Base-by-base conservation (phyloP, 1,140 invertebrate species). In the Drosophila micromelanica region DNA sequence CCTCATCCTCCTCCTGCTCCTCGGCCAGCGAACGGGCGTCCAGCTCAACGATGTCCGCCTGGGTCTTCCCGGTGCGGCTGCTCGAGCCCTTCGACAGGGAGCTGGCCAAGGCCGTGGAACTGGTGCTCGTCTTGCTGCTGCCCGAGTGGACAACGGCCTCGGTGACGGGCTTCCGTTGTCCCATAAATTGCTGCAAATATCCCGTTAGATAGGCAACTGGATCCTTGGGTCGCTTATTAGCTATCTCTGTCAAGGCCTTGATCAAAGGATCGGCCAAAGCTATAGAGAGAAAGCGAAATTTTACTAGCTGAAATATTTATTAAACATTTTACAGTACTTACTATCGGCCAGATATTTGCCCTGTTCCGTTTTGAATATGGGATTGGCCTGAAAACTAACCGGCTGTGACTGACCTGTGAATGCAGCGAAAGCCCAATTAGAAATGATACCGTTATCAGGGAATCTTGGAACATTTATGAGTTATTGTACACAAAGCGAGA, bases 251-350 rank as follows among this genome's bases (percentile, higher is more conserved):
- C 57, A 98, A 92, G 70, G 96, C 97, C 94, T 96, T 96, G 61
- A 97, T 96, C 59, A 98, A 93, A 46, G 96, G 96, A 94, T 97
- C 96, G 45, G 96, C 96, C 23, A 98, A 93, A 74, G 96, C 97
- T 96, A 92, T 3, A 11, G 23, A n/a, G 7, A 54, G 0, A 55
- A 9, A 5, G 8, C 7, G n/a, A 45, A 67, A 27, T 38, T 38
- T 38, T n/a, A 38, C 4, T 12, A 37, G 35, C 9, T 37, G 9
- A 9, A 37, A 11, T 8, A 3, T 38, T n/a, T 11, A 3, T 4
- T 38, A 12, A 12, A n/a, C 13, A 13, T 42, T 1, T n/a, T n/a
- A n/a, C n/a, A n/a, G n/a, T 12, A 90, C 95, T 95, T 94, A 96
- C 96, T 95, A 78, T 95, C 94, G 37, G 96, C 96, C 67, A 97